Percentiles rank a stretch among this genome's conserved stretches.
phyloP scores from a whole-genome alignment of 2,888 invertebrate species.

The Tryphoninae sp. region DNA sequence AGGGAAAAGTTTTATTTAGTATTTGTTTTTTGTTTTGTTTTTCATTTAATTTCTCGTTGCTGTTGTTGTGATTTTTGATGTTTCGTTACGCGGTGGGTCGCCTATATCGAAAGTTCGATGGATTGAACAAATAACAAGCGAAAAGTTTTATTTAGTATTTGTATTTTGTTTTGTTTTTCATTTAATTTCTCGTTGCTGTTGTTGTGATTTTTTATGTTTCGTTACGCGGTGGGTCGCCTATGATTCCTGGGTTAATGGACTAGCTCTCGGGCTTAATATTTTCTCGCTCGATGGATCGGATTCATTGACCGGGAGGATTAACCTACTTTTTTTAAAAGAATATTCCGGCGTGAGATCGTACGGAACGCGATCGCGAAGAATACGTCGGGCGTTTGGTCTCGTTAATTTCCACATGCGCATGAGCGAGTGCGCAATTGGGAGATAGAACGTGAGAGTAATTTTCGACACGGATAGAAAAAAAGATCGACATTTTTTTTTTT shows the following conservation, averaged over 20 bases:
- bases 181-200: slow-evolving; percentile 4
- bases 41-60: slow-evolving; percentile 12
- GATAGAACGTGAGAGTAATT: too few relatives aligned
- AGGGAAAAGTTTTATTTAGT: background rate
- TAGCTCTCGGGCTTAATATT: slow-evolving; percentile 11
- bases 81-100: too few relatives aligned
- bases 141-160: background rate
- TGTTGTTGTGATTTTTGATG: background rate
- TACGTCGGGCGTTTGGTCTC: slow-evolving; percentile 15
- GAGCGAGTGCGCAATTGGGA: background rate
- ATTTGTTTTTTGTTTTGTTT: background rate
- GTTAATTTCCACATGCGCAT: background rate
- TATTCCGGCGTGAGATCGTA: slow-evolving; percentile 18
- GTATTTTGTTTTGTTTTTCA: background rate
- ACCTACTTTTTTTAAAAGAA: slow-evolving; percentile 42
- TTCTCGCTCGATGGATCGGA: slow-evolving; percentile 12
- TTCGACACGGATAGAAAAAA: too few relatives aligned
- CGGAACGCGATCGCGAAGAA: slow-evolving; percentile 12
- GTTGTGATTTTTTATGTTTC: background rate
- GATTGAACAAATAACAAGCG: background rate
- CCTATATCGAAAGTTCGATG: background rate
- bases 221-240: too few relatives aligned
- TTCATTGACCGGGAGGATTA: slow-evolving; percentile 45
- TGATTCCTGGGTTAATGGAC: slow-evolving; percentile 10
- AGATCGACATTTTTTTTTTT: too few relatives aligned